Evolutionary conservation across 2,888 invertebrate species (phyloP), one percentile per base, ranked within the genome.

Genomic region (Clitarchus hookeri): DNA sequence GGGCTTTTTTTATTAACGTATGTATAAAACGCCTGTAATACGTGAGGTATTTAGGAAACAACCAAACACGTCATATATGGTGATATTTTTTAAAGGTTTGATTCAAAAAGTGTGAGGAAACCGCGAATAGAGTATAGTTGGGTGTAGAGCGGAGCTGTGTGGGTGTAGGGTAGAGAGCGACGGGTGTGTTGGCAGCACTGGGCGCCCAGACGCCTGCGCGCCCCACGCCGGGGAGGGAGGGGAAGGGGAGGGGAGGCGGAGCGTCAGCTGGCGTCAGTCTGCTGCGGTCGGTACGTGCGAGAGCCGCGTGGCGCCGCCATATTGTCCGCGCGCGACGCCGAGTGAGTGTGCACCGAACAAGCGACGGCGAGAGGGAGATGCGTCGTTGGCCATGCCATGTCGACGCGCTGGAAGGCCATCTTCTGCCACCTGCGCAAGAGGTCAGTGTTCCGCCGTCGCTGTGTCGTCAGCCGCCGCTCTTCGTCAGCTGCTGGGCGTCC

Each of bases 271-370:
- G n/a, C n/a, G n/a, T n/a, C 44, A 44, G 93, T 93, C 91, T 94
- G 94, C 92, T 94, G 94, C 92, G 94, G 93, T 91, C 94, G 94
- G 91, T n/a, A n/a, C n/a, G n/a, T 93, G 93, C 90, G 94, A 94
- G 91, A 94, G 93, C 90, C 92, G 92, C 90, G 90, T 88, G 89
- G 89, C 89, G 89, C 88, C 90, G 90, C 89, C 90, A 91, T 88
- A 86, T 88, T 88, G 88, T 86, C 84, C 86, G 88, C 88, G 88
- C 88, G 88, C 88, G 87, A 80, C 87, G 86, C 44, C 86, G 65
- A 53, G 84, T 44, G 83, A n/a, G 65, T 65, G 65, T 23, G 19
- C 53, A 48, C n/a, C n/a, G n/a, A n/a, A n/a, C n/a, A n/a, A n/a
- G n/a, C n/a, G 44, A 48, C 65, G n/a, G 36, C 27, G 19, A 82